Base-by-base conservation (phyloP, 2,113 vertebrate species). In the Caloenas nicobarica region DNA sequence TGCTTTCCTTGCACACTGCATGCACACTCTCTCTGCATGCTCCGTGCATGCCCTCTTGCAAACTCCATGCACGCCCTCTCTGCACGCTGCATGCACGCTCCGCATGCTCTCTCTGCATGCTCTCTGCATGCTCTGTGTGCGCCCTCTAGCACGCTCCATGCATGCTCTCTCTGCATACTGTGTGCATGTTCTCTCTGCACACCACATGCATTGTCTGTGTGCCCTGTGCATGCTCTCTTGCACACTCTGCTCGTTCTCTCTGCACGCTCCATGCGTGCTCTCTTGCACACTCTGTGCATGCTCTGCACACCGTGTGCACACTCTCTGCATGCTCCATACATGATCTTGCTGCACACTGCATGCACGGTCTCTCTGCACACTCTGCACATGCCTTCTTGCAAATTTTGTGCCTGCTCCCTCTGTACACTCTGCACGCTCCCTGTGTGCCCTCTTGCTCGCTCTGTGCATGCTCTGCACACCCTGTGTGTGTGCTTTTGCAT, bases 181-280 rank as follows among this genome's bases (percentile, higher is more conserved):
- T 22, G 21, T 16, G 58, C 58, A 25, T 7, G 4, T n/a, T 23
- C 57, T 24, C 38, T 13, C 24, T 31, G 62, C 40, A 11, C 15
- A 0, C 17, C 31, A 3, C 5, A 1, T 5, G 21, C 29, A 4
- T 5, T 24, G 25, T n/a, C 7, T 33, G 23, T 23, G 5, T 8
- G 21, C 17, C 46, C 15, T 4, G 5, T 15, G 13, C 5, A 8
- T 29, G 25, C 14, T 15, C 22, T n/a, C 36, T 23, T 24, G 42
- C 28, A 62, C 6, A 29, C 28, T 70, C 25, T 6, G 11, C 38
- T 3, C 29, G 3, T 26, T 34, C 10, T 46, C n/a, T 31, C 10
- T 33, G 23, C 54, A 11, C 5, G n/a, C 17, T 58, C 15, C 5
- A 4, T 28, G 18, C 9, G 7, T 29, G 18, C 14, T 15, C 29